These are phyloP conservation scores for Folsomia candida DNA, from an alignment of 2,888 invertebrate species.

Conservation along the genomic window DNA sequence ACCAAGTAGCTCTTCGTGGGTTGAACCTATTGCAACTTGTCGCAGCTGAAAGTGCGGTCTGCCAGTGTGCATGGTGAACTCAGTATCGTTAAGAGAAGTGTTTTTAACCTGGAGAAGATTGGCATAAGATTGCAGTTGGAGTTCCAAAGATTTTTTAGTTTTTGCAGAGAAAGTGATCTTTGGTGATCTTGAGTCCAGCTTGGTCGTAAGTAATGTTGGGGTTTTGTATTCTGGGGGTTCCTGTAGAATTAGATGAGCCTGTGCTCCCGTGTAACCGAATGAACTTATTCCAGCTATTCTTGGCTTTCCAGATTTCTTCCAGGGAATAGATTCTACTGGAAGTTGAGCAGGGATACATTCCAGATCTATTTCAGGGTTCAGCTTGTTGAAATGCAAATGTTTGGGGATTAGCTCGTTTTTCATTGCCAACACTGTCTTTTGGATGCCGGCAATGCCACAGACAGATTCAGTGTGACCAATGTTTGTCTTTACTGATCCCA, in stretches of 20 bases:
- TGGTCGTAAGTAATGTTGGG: not conserved
- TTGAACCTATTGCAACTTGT: not conserved
- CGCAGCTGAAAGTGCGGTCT: not conserved
- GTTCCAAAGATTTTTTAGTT: not conserved
- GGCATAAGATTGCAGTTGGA: not conserved
- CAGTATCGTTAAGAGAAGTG: not conserved
- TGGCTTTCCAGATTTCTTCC: constrained; percentile 8
- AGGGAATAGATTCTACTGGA: constrained; percentile 14
- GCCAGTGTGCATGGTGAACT: not conserved
- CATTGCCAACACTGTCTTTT: constrained; percentile 26
- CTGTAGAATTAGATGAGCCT: constrained; percentile 21
- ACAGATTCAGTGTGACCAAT: constrained; percentile 30
- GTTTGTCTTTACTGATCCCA: constrained; percentile 31
- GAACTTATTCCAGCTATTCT: constrained; percentile 18
- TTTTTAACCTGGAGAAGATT: not conserved
- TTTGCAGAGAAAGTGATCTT: not conserved
- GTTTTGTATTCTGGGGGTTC: constrained; percentile 7
- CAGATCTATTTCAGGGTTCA: constrained; percentile 18
- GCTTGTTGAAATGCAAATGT: constrained; percentile 26
- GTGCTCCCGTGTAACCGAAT: constrained; percentile 16
- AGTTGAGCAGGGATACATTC: constrained; percentile 14
- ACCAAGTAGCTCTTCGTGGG: not conserved
- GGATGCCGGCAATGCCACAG: constrained; percentile 26
- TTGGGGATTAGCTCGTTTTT: constrained; percentile 24
- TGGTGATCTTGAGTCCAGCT: not conserved